Percentiles rank a stretch among this genome's conserved stretches.
Conservation (phyloP, 1,140 invertebrate genomes). For the Drosophila cardini region DNA sequence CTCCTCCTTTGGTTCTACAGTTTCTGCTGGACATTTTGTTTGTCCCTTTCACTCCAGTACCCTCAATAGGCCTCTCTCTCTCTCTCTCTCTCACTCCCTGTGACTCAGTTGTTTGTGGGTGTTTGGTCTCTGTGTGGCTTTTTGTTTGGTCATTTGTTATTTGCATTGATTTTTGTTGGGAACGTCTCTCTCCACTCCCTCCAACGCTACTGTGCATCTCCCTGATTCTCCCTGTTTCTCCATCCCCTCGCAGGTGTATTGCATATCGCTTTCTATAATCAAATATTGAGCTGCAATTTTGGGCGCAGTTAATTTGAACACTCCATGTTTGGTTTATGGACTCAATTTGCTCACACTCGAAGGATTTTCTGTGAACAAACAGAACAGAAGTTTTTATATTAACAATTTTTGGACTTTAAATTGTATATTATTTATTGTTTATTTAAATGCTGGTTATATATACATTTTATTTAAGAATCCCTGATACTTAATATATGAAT, state of each 20-base stretch:
- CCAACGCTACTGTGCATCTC: too few species aligned
- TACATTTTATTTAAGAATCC: too few species aligned
- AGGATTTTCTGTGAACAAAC: neutral
- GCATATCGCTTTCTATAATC: constrained; percentile 70
- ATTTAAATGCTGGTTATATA: neutral
- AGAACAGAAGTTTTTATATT: neutral
- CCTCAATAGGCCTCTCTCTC: constrained; percentile 8
- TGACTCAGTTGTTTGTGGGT: constrained; percentile 26
- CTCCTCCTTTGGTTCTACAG: constrained; percentile 5
- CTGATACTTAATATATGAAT: too few species aligned
- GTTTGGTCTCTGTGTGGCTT: constrained; percentile 26
- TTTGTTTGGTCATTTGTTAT: constrained; percentile 75
- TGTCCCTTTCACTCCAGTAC: neutral
- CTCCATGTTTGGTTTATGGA: constrained; percentile 25
- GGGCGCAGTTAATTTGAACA: constrained; percentile 42
- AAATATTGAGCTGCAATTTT: constrained; percentile 69
- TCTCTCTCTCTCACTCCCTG: neutral
- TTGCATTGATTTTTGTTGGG: constrained; percentile 70
- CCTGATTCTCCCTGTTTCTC: neutral
- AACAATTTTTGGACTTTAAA: neutral
- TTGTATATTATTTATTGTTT: too few species aligned
- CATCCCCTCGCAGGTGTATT: constrained; percentile 19
- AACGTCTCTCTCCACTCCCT: neutral
- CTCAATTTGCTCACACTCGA: constrained; percentile 31
- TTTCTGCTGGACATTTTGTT: constrained; percentile 5